Evolutionary conservation across 2,113 vertebrate species (phyloP).

Genomic region (Pavo muticus): DNA sequence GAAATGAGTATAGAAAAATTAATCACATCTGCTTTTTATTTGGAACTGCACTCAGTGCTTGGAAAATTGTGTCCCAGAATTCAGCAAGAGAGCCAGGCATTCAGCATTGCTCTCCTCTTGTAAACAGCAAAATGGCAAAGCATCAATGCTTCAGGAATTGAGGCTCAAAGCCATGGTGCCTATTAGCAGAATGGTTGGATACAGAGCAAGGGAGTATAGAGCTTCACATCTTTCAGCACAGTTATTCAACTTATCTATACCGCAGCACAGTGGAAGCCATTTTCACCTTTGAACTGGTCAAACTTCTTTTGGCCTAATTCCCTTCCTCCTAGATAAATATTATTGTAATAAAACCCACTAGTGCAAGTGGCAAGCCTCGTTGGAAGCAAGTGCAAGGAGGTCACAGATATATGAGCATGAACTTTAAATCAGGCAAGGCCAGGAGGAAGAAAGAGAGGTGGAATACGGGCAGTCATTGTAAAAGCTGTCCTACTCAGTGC

Average conservation of each 20-base stretch:
- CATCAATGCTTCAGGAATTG: background rate
- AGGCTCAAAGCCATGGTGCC: background rate
- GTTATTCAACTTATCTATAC: background rate
- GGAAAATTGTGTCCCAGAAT: slow-evolving; percentile 32
- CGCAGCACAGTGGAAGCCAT: background rate
- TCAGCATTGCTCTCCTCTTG: background rate
- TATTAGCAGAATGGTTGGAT: background rate
- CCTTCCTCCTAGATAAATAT: background rate
- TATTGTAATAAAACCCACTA: background rate
- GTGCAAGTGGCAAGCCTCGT: background rate
- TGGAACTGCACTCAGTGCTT: slow-evolving; percentile 24
- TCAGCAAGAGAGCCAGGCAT: slow-evolving; percentile 40
- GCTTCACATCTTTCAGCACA: background rate
- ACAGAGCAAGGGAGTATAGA: background rate
- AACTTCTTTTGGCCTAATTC: background rate
- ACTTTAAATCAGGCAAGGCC: background rate
- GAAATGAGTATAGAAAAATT: slow-evolving; percentile 45
- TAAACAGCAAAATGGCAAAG: slow-evolving; percentile 17
- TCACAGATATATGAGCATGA: background rate
- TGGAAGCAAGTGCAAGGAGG: background rate
- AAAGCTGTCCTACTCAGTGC: background rate
- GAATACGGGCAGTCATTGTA: background rate
- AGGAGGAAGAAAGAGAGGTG: background rate
- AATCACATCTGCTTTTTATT: slow-evolving; percentile 69
- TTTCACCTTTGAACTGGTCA: background rate